Conservation (phyloP, 1,140 invertebrate species). For the Mya arenaria region DNA sequence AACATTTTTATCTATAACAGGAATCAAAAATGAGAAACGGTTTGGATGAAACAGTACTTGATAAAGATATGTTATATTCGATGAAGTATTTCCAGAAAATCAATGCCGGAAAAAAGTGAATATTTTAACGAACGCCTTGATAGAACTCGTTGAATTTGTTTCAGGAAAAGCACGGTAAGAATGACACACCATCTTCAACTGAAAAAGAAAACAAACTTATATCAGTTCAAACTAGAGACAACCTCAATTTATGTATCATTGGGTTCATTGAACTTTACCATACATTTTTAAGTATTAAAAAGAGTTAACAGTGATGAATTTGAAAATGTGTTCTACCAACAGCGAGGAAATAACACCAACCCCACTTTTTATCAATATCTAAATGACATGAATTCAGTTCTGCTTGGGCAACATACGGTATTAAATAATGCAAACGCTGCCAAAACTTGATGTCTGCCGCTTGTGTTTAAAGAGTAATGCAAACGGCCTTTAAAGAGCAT, state of each 20-base stretch:
- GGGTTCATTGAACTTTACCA: slow-evolving; percentile 10
- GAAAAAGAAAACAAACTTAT: slow-evolving; percentile 24
- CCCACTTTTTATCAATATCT: slow-evolving; percentile 35
- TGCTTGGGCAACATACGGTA: slow-evolving; percentile 36
- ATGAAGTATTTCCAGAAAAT: neutral
- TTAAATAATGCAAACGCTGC: slow-evolving; percentile 42
- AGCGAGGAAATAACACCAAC: slow-evolving; percentile 46
- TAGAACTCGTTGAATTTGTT: slow-evolving; percentile 8
- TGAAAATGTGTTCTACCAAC: slow-evolving; percentile 41
- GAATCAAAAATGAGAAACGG: slow-evolving; percentile 44
- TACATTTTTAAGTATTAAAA: neutral
- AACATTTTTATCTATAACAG: slow-evolving; percentile 34
- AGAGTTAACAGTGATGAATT: slow-evolving; percentile 23
- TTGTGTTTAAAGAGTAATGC: neutral
- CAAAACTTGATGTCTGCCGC: neutral
- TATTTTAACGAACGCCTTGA: neutral
- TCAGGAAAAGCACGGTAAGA: neutral
- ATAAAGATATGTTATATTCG: slow-evolving; percentile 39
- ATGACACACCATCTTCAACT: neutral
- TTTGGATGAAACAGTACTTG: slow-evolving; percentile 35
- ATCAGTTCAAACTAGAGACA: slow-evolving; percentile 47
- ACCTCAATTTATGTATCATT: slow-evolving; percentile 21
- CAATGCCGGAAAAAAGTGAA: neutral
- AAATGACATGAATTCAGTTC: slow-evolving; percentile 33
- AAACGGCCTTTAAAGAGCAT: too few species aligned